Percentiles rank a stretch among this genome's conserved stretches.
Evolutionary conservation across 2,797 vertebrate genomes (phyloP).

Genomic region (Fundulus diaphanus): DNA sequence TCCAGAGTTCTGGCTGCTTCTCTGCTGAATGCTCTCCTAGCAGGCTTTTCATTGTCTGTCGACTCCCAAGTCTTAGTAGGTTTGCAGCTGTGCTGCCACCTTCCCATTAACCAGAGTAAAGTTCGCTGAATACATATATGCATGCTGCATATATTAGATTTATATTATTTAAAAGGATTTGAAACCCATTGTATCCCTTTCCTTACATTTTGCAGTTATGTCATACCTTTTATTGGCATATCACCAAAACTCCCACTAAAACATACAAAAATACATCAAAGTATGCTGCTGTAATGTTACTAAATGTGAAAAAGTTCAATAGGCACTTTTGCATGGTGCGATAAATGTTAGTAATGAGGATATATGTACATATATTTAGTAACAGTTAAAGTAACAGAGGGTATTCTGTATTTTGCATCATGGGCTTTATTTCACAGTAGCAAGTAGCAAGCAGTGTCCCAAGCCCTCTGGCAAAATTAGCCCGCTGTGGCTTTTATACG

Average conservation of each 20-base stretch:
- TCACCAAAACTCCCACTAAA: not conserved
- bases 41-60: too few relatives aligned
- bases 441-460: constrained; percentile 50
- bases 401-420: constrained; percentile 12
- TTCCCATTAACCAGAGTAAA: not conserved
- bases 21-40: too few relatives aligned
- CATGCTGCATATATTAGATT: not conserved
- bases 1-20: too few relatives aligned
- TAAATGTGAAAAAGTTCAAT: not conserved
- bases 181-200: not conserved
- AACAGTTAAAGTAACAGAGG: constrained; percentile 4
- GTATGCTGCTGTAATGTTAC: not conserved
- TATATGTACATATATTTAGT: not conserved
- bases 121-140: not conserved
- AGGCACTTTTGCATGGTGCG: not conserved
- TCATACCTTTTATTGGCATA: not conserved
- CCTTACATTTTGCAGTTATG: not conserved
- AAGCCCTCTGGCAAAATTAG: constrained; percentile 71
- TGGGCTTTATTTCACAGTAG: constrained; percentile 21
- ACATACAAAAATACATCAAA: not conserved
- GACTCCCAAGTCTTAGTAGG: not conserved
- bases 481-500: constrained; percentile 78
- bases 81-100: not conserved
- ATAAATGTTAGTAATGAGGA: not conserved
- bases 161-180: not conserved